These are phyloP conservation scores for Macrobrachium nipponense DNA, from an alignment of 1,140 invertebrate species.

Conservation along the genomic window DNA sequence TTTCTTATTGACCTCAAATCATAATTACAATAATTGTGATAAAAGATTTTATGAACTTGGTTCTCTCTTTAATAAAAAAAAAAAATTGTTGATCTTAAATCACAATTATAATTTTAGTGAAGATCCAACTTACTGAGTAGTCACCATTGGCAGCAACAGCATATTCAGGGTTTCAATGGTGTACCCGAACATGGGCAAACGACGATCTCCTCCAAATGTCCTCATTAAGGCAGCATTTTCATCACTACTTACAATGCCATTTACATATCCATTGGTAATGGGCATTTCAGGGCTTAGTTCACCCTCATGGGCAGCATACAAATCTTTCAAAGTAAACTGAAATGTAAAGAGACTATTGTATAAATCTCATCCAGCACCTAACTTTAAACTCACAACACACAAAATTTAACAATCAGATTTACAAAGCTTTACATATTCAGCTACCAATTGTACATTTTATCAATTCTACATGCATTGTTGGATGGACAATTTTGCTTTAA, in stretches of 20 bases:
- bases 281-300: conserved; percentile 62
- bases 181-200: conserved; percentile 92
- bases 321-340: conserved; percentile 79
- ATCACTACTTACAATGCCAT: conserved; percentile 63
- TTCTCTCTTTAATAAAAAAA: too few relatives aligned
- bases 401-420: too few relatives aligned
- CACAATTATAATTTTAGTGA: not conserved
- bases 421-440: too few relatives aligned
- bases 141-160: conserved; percentile 95
- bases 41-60: not conserved
- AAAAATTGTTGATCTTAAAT: not conserved
- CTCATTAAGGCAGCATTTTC: conserved; percentile 67
- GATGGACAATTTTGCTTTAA: too few relatives aligned
- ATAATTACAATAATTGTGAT: not conserved
- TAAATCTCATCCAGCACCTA: too few relatives aligned
- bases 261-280: conserved; percentile 50
- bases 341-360: conserved; percentile 43
- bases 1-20: too few relatives aligned
- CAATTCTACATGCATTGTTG: too few relatives aligned
- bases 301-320: conserved; percentile 70
- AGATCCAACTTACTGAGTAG: conserved; percentile 83
- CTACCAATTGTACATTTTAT: too few relatives aligned
- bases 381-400: too few relatives aligned
- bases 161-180: conserved; percentile 95
- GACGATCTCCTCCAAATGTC: conserved; percentile 76